These are phyloP conservation scores for Tympanuchus pallidicinctus DNA, from an alignment of 2,113 vertebrate species.

Conservation along the genomic window DNA sequence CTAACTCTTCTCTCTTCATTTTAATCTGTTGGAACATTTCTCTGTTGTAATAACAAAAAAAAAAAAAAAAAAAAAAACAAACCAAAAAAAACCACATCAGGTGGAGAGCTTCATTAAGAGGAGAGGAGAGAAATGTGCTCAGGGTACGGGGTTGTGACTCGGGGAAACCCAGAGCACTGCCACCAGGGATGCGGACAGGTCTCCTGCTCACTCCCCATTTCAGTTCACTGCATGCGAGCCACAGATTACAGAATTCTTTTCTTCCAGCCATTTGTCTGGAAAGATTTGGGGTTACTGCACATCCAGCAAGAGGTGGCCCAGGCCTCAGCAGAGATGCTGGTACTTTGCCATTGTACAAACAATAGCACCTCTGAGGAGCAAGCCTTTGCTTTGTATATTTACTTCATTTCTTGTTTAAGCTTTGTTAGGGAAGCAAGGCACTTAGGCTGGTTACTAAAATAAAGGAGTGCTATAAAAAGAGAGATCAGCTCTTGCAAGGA, in stretches of 20 bases:
- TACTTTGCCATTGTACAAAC: conserved; percentile 58
- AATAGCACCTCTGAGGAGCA: conserved; percentile 64
- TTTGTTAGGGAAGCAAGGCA: conserved; percentile 58
- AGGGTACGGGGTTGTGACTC: background rate
- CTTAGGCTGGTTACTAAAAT: conserved; percentile 66
- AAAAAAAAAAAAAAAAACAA: background rate
- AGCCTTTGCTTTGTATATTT: conserved; percentile 64
- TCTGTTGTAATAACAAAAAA: background rate
- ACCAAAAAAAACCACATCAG: background rate
- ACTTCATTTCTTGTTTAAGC: conserved; percentile 63
- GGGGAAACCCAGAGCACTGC: conserved; percentile 19
- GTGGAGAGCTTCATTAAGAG: background rate
- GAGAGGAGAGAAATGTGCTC: background rate
- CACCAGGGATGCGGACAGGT: background rate
- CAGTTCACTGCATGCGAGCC: conserved; percentile 16
- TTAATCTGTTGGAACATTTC: conserved; percentile 17
- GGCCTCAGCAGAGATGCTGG: background rate
- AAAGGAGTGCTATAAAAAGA: conserved; percentile 52
- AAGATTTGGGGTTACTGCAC: conserved; percentile 51
- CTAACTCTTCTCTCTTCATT: background rate
- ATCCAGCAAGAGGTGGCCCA: conserved; percentile 56
- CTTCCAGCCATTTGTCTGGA: conserved; percentile 53
- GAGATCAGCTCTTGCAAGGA: conserved; percentile 47
- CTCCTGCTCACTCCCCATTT: conserved; percentile 33
- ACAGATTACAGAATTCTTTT: conserved; percentile 59